Base-by-base conservation (phyloP, 2,113 vertebrate species). In the Gadus macrocephalus region DNA sequence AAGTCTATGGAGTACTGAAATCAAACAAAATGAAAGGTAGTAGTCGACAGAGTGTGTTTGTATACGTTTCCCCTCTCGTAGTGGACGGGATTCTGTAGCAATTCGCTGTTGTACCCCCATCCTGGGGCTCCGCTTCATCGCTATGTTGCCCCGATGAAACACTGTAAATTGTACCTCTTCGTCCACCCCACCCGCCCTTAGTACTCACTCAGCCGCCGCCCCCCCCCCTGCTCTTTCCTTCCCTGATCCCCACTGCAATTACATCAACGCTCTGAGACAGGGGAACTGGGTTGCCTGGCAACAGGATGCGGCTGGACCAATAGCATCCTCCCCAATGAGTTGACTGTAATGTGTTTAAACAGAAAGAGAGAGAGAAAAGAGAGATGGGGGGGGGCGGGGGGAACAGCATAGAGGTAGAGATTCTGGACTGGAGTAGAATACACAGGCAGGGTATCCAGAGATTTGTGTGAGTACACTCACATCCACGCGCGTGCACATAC, bases 221-320 rank as follows among this genome's bases (percentile, higher is more conserved):
- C 20, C 71, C 59, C 62, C 68, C 78, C 65, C 71, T 74, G 74
- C 82, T 78, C 79, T 72, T 77, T 75, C 19, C 61, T n/a, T 35
- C 8, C n/a, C 12, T n/a, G 55, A 49, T 49, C 20, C 35, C 60
- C 79, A 79, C 80, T 75, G 83, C 88, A 91, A 92, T 92, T 92
- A 92, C 87, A 77, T 84, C 88, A 89, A 90, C 76, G 78, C 89
- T 86, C 79, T 20, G 80, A 91, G 87, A 91, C 85, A 86, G 86
- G 89, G 85, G 85, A 89, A 91, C 91, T 76, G 72, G 83, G 92
- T 93, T 92, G 91, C 92, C 84, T 88, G 81, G 92, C 90, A 93
- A 93, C 91, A 92, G 82, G 83, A 91, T 90, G 89, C 88, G 84
- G 81, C 84, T 89, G 82, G 86, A 91, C 88, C 90, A 92, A 92